Evolutionary conservation across 1,140 invertebrate genomes (phyloP), one percentile per base, ranked within the genome.

Genomic region (Pseudobourletiella spinata): DNA sequence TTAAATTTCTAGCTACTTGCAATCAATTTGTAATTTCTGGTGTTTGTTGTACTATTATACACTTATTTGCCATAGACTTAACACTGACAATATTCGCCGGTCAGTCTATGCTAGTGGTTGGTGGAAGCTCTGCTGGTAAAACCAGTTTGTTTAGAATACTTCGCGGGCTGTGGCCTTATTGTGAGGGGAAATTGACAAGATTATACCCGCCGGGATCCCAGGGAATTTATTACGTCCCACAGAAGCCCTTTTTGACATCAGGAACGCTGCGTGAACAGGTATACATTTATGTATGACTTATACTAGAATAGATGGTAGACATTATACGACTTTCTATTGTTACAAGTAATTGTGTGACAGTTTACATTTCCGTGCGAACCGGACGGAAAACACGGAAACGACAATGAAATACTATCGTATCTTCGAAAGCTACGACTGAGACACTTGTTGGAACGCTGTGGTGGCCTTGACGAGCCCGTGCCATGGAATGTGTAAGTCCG

Each of bases 41-140:
- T n/a, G 8, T 48, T 48, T 48, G 4, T 6, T 8, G 35, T 39
- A 11, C n/a, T 39, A 39, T 11, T 39, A n/a, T 39, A 39, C 35
- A 39, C n/a, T n/a, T n/a, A n/a, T n/a, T n/a, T n/a, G n/a, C 28
- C 61, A 58, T 67, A 77, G 79, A 77, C 72, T 69, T 83, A 39
- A 75, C 71, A 20, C 68, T 83, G 25, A 69, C 76, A 44, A 70
- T 84, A 16, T 66, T 72, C 29, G 61, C 70, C 24, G 77, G 78
- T 22, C 65, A 73, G 25, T 79, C 76, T 67, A 42, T 84, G 2
- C 68, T 85, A 2, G 76, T 85, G 20, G 80, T 78, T 39, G 83
- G 83, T 22, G 73, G 77, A 57, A 83, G 81, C 72, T 81, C 82
- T 1, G 77, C 76, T 72, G 83, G 83, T 15, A 84, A 84, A 72